Percentiles rank a stretch among this genome's conserved stretches.
These are phyloP conservation scores for Pipistrellus pipistrellus DNA, from an alignment of 2,797 vertebrate genomes.

Conservation along the genomic window DNA sequence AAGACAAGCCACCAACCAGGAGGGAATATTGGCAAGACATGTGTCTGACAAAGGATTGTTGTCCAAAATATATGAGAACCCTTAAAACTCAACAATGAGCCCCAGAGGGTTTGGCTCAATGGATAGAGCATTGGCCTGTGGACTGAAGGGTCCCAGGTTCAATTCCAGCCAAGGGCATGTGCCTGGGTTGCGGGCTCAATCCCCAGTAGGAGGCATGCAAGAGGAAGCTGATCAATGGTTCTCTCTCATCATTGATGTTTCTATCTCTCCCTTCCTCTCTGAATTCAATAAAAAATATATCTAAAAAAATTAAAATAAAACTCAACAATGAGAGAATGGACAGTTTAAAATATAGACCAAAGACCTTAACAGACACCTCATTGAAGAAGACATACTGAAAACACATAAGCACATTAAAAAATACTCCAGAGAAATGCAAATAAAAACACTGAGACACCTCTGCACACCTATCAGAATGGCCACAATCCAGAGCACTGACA, in stretches of 20 bases:
- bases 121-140: too few relatives aligned
- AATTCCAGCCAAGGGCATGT: too few relatives aligned
- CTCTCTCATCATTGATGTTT: too few relatives aligned
- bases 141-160: too few relatives aligned
- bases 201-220: too few relatives aligned
- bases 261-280: too few relatives aligned
- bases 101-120: too few relatives aligned
- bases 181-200: too few relatives aligned
- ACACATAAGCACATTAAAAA: background rate
- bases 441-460: background rate
- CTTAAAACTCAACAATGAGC: background rate
- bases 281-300: too few relatives aligned
- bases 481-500: background rate
- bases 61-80: background rate
- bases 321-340: background rate
- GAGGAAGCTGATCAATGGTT: too few relatives aligned
- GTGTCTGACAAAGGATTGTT: rapidly evolving
- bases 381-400: too few relatives aligned
- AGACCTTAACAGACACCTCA: background rate
- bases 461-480: rapidly evolving
- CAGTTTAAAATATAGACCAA: background rate
- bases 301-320: background rate
- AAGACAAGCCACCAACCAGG: background rate
- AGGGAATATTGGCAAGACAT: background rate
- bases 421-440: background rate